Evolutionary conservation across 2,113 vertebrate species (phyloP), one percentile per base, ranked within the genome.

Genomic region (Neolamprologus variostigma): DNA sequence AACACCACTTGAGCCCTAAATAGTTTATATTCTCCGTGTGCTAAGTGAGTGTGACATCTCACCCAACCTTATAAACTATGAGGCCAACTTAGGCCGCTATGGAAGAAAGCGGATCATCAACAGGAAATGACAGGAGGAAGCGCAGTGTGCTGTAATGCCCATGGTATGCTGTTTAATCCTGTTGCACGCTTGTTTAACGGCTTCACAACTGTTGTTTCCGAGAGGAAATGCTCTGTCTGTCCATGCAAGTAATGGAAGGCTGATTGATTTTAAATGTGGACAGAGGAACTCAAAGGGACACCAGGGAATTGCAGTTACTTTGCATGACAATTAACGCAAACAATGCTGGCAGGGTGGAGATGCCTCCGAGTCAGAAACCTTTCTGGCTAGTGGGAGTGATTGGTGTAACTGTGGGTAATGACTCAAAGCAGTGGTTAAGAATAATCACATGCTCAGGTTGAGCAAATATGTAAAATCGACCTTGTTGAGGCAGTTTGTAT

Each of bases 321-420:
- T 93, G 92, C 90, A 92, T 95, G 87, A 92, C 92, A 91, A 94
- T 93, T 21, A 76, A 53, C 37, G 63, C 28, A 90, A 84, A 90
- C 91, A 89, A 82, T 83, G 71, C 61, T 47, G 59, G 37, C 83
- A 63, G 83, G 57, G 57, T 51, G 57, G 68, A 26, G 76, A 84
- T 11, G n/a, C 21, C 50, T 23, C 45, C 9, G 51, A 28, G 82
- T 13, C 61, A 78, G 78, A 89, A 81, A 73, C 59, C 13, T 88
- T 26, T 71, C 63, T 33, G 80, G 82, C 26, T 63, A 37, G 12
- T 68, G 54, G 51, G 71, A 81, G 45, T 55, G 53, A 87, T 84
- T 66, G 45, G 57, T 50, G 35, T 81, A 37, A 54, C 35, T 40
- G 81, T 73, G 31, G 68, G 42, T 61, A 83, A 73, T 81, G 42